phyloP scores from a whole-genome alignment of 1,140 invertebrate genomes.

The Pseudomyrmex dendroicus region DNA sequence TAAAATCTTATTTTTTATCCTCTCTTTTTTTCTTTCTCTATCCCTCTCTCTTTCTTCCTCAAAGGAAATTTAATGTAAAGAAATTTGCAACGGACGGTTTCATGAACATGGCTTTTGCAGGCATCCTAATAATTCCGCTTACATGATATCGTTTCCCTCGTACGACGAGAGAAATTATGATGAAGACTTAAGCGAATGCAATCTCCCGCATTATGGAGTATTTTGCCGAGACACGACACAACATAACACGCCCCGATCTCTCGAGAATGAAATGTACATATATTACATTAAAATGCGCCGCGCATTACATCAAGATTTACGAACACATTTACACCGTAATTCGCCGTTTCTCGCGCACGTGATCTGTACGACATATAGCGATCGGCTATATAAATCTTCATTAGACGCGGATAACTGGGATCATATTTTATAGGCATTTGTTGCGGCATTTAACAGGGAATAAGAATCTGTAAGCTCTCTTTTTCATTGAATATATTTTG shows the following conservation, averaged over 20 bases:
- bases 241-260: neutral
- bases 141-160: neutral
- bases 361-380: conserved; percentile 17
- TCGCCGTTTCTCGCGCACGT: conserved; percentile 1
- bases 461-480: conserved; percentile 5
- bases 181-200: conserved; percentile 6
- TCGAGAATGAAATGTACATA: conserved; percentile 43
- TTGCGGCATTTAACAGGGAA: neutral
- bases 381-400: conserved; percentile 40
- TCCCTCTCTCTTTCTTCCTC: neutral
- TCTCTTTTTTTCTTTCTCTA: too few relatives aligned
- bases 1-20: neutral
- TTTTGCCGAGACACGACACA: conserved; percentile 3
- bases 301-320: conserved; percentile 51
- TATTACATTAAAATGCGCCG: conserved; percentile 50
- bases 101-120: neutral
- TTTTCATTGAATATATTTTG: neutral
- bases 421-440: conserved; percentile 21
- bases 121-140: neutral
- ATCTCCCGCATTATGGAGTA: conserved; percentile 9
- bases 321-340: conserved; percentile 9
- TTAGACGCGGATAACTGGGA: conserved; percentile 26
- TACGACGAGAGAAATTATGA: conserved; percentile 25
- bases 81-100: neutral
- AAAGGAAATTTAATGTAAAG: neutral